Evolutionary conservation across 2,888 invertebrate species (phyloP).

Genomic region (Heteromyza rotundicornis): DNA sequence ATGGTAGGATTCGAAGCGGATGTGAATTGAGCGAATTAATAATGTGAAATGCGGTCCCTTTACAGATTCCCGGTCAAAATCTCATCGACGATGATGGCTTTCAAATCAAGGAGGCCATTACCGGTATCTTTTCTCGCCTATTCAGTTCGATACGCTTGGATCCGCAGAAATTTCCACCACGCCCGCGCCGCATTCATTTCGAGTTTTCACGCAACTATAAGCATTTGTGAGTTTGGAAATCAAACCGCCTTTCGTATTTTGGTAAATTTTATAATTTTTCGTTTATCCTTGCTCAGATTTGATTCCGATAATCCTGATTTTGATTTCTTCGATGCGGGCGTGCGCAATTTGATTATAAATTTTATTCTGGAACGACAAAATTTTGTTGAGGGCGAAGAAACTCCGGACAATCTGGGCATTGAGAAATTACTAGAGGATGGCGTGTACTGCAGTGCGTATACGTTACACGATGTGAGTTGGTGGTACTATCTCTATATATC

Average conservation of each 20-base stretch:
- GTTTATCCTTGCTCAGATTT: conserved; percentile 64
- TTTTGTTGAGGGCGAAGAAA: conserved; percentile 65
- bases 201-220: conserved; percentile 75
- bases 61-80: conserved; percentile 60
- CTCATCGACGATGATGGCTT: conserved; percentile 56
- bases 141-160: conserved; percentile 69
- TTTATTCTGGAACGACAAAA: conserved; percentile 77
- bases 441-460: conserved; percentile 75
- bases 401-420: conserved; percentile 67
- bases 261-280: background rate
- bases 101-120: conserved; percentile 62
- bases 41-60: conserved; percentile 1
- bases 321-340: conserved; percentile 73
- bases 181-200: conserved; percentile 70
- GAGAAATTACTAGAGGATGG: conserved; percentile 70
- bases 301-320: conserved; percentile 69
- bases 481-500: conserved; percentile 27
- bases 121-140: conserved; percentile 63
- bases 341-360: conserved; percentile 73
- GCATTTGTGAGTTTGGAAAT: conserved; percentile 73
- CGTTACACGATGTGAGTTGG: conserved; percentile 75
- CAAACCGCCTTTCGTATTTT: background rate
- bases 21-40: background rate
- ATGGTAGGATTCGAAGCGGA: too few relatives aligned
- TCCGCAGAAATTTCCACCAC: conserved; percentile 68